These are phyloP conservation scores for Sciurus carolinensis DNA, from an alignment of 2,797 vertebrate species.

Conservation along the genomic window DNA sequence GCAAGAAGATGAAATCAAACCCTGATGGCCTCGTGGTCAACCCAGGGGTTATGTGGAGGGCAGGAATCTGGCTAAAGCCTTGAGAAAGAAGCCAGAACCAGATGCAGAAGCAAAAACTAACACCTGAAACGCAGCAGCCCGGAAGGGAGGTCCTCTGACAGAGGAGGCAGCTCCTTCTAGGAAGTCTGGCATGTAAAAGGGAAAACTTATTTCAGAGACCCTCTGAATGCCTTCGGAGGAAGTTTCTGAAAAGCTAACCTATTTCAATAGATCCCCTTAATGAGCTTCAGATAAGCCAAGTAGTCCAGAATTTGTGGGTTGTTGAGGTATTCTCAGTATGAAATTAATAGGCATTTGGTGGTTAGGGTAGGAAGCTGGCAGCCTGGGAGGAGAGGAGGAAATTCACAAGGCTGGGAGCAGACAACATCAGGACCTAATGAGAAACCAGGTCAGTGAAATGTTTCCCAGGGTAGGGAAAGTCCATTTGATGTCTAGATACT, in stretches of 20 bases:
- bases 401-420: background rate
- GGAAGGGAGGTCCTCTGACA: background rate
- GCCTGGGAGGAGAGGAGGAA: background rate
- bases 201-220: background rate
- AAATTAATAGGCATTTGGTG: background rate
- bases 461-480: background rate
- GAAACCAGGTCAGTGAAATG: background rate
- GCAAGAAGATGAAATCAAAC: slow-evolving; percentile 2
- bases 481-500: background rate
- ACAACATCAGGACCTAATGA: background rate
- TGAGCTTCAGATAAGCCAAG: background rate
- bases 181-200: background rate
- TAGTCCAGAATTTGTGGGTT: background rate
- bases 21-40: background rate
- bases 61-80: background rate
- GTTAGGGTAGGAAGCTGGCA: background rate
- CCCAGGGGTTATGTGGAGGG: background rate
- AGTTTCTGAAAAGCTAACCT: background rate
- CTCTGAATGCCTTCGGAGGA: slow-evolving; percentile 14
- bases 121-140: background rate
- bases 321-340: background rate
- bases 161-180: background rate
- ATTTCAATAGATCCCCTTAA: background rate
- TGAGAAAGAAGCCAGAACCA: slow-evolving; percentile 3
- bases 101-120: slow-evolving; percentile 6